Percentiles rank a stretch among this genome's conserved stretches.
phyloP scores from a whole-genome alignment of 2,888 invertebrate genomes.

The Tachina fera region DNA sequence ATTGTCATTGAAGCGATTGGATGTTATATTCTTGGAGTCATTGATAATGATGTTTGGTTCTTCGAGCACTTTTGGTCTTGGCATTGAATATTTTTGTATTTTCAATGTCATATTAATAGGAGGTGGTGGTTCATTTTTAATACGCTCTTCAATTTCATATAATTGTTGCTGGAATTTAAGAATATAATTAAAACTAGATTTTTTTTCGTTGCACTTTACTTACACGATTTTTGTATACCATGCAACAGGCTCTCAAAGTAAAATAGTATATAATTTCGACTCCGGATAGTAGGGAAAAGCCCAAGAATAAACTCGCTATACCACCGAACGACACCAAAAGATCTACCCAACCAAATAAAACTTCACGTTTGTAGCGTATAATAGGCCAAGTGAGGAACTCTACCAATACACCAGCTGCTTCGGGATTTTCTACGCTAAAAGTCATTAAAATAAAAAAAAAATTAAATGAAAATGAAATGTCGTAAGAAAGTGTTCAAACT shows the following conservation, averaged over 20 bases:
- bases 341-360: constrained; percentile 93
- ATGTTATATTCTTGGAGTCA: constrained; percentile 36
- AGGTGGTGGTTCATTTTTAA: constrained; percentile 79
- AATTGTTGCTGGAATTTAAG: constrained; percentile 77
- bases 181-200: not conserved
- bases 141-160: constrained; percentile 81
- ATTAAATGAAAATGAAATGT: not conserved
- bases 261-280: constrained; percentile 91
- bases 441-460: not conserved
- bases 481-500: too few relatives aligned
- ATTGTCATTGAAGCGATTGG: constrained; percentile 46
- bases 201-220: constrained; percentile 34
- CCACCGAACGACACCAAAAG: constrained; percentile 86
- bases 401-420: constrained; percentile 78
- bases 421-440: constrained; percentile 74
- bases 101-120: constrained; percentile 78
- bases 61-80: constrained; percentile 28
- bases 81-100: constrained; percentile 72
- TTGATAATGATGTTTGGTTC: not conserved
- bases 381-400: constrained; percentile 89
- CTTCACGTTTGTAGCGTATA: constrained; percentile 90
- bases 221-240: constrained; percentile 82
- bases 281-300: constrained; percentile 90
- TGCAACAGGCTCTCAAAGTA: constrained; percentile 85
- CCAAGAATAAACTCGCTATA: constrained; percentile 84